phyloP scores from a whole-genome alignment of 2,797 vertebrate species.

The Morelia viridis region DNA sequence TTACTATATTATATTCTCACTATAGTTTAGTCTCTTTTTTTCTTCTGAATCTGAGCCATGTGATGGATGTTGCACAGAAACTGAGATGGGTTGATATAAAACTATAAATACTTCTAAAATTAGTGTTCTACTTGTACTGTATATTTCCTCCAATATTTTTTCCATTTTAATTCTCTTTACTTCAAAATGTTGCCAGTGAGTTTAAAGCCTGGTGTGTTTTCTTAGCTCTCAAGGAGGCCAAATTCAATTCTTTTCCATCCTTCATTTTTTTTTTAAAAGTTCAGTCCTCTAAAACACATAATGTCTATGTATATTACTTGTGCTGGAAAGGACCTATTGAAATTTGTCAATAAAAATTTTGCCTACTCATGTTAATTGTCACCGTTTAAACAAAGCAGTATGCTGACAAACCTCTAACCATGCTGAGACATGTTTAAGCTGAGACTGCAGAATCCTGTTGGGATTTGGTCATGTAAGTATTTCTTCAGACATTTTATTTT shows the following conservation, averaged over 20 bases:
- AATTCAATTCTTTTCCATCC: neutral
- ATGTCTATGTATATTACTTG: neutral
- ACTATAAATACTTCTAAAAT: neutral
- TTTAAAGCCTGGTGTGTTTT: neutral
- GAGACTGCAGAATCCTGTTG: neutral
- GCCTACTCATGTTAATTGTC: neutral
- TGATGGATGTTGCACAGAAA: neutral
- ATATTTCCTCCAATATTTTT: slow-evolving; percentile 5
- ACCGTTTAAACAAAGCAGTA: neutral
- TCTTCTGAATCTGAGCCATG: neutral
- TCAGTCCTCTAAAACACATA: neutral
- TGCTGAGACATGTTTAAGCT: neutral
- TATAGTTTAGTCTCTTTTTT: too few relatives aligned
- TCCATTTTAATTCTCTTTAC: neutral
- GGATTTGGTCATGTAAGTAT: neutral
- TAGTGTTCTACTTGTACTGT: neutral
- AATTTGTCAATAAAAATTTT: neutral
- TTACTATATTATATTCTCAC: too few relatives aligned
- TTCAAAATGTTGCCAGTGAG: neutral
- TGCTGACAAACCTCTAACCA: neutral
- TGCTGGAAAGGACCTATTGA: neutral
- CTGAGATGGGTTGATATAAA: neutral
- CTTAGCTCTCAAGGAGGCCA: neutral
- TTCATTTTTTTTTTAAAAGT: neutral
- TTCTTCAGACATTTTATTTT: neutral